Conservation (phyloP, 2,888 invertebrate species). For the Hydrotaea diabolus region DNA sequence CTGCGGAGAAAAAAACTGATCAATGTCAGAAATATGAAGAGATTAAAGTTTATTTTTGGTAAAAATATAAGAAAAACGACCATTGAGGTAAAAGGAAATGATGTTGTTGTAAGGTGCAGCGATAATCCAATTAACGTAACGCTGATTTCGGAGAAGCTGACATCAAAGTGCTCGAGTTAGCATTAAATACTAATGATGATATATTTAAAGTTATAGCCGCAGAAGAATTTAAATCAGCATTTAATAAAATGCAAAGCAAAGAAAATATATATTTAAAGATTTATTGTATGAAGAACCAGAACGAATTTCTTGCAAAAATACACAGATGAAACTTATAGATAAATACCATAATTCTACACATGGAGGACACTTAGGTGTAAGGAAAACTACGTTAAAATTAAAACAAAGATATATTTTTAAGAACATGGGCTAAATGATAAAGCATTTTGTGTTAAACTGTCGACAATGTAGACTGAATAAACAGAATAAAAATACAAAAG, state of each 20-base stretch:
- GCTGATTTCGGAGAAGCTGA: no score
- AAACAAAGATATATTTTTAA: not conserved
- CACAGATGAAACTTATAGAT: not conserved
- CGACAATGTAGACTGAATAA: not conserved
- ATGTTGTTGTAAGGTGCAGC: no score
- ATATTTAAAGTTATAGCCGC: no score
- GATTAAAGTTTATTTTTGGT: no score
- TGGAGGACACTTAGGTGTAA: not conserved
- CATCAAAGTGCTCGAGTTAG: no score
- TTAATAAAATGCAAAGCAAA: not conserved
- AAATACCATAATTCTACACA: not conserved
- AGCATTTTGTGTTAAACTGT: not conserved
- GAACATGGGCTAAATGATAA: not conserved
- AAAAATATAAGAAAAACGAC: no score
- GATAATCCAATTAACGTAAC: no score
- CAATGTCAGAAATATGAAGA: not conserved
- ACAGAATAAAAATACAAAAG: not conserved
- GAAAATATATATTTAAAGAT: not conserved
- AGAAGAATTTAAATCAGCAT: no score
- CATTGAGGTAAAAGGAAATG: no score
- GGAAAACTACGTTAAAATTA: not conserved
- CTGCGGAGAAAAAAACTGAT: not conserved
- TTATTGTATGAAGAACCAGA: not conserved
- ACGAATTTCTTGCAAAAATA: not conserved
- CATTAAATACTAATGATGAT: no score